Conservation (phyloP, 2,888 invertebrate species). For the Eupithecia insigniata region DNA sequence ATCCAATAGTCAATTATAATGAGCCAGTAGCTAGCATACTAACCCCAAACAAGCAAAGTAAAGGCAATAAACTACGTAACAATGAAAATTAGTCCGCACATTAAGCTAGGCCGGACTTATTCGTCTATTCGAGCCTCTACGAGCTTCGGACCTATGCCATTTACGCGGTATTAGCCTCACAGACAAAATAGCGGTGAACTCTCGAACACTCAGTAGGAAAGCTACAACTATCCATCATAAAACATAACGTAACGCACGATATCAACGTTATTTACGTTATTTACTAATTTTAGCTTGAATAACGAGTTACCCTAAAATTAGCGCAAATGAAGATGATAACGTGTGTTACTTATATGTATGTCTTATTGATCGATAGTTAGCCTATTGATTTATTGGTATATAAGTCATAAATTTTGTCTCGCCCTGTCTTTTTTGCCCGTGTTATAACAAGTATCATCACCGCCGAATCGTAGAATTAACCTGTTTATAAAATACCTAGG, state of each 20-base stretch:
- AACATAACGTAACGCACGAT: no score
- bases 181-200: background rate
- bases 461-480: no score
- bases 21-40: background rate
- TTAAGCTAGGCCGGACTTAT: conserved; percentile 6
- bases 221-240: no score
- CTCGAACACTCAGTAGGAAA: conserved; percentile 2
- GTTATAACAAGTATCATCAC: background rate
- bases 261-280: no score
- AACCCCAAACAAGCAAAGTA: conserved; percentile 12
- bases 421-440: no score
- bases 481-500: no score
- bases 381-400: background rate
- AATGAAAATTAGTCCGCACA: conserved; percentile 13
- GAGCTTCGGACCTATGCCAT: conserved; percentile 9
- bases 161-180: conserved; percentile 5
- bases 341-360: no score
- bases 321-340: no score
- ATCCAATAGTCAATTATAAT: background rate
- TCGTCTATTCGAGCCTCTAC: conserved; percentile 9
- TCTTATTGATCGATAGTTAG: no score
- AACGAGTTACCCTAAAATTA: no score
- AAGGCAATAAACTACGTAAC: conserved; percentile 11
- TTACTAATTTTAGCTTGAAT: no score
- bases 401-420: background rate